Evolutionary conservation across 2,797 vertebrate genomes (phyloP).

Genomic region (Todus mexicanus): DNA sequence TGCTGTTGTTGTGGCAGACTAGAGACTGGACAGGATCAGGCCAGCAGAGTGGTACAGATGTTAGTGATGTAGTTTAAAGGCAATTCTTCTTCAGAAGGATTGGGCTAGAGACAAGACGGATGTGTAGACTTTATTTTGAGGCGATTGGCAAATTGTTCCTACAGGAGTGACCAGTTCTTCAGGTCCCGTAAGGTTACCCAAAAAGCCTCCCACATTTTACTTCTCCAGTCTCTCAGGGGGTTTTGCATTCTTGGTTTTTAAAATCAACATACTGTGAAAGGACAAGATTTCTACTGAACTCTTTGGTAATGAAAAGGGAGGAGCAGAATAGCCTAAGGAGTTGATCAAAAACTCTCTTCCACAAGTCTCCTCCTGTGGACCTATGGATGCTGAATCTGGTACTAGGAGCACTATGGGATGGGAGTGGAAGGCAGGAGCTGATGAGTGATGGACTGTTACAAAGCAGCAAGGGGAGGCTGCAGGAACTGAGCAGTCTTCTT

Average conservation of each 20-base stretch:
- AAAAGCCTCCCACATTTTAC: background rate
- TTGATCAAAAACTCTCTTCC: background rate
- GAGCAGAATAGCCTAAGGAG: background rate
- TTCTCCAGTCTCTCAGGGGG: background rate
- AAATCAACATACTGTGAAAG: background rate
- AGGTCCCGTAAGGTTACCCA: background rate
- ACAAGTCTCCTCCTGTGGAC: background rate
- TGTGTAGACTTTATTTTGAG: background rate
- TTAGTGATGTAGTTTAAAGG: background rate
- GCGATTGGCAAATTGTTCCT: background rate
- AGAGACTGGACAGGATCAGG: background rate
- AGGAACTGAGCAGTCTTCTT: background rate
- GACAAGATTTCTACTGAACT: background rate
- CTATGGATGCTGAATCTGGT: background rate
- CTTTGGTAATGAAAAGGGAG: background rate
- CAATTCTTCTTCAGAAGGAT: background rate
- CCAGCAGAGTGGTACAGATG: background rate
- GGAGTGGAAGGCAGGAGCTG: background rate
- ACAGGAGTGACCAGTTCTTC: background rate
- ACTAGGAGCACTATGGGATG: background rate
- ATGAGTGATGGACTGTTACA: background rate
- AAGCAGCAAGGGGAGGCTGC: background rate
- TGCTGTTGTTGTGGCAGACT: background rate
- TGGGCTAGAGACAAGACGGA: background rate
- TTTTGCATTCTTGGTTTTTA: background rate